Evolutionary conservation across 2,113 vertebrate genomes (phyloP).

Genomic region (Nyctereutes procyonoides): DNA sequence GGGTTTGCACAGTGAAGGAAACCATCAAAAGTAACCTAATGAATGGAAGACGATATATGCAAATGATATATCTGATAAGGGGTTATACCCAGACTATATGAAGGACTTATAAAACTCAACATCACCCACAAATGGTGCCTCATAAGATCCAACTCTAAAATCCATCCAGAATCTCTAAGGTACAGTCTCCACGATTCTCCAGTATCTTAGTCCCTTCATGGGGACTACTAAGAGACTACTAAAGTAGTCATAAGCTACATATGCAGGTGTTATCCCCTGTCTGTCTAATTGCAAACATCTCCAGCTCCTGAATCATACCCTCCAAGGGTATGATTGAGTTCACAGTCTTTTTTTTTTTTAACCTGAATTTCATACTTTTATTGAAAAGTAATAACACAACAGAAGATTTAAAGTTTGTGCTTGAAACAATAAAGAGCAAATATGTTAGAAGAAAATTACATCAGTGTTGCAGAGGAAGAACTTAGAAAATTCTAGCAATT

Average conservation of each 20-base stretch:
- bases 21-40: neutral
- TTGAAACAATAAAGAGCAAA: neutral
- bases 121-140: neutral
- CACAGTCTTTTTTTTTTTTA: neutral
- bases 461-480: neutral
- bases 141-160: neutral
- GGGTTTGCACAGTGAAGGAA: neutral
- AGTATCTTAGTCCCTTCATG: neutral
- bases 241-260: neutral
- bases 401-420: neutral
- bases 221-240: neutral
- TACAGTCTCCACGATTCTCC: neutral
- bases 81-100: neutral
- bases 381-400: neutral
- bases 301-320: neutral
- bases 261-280: neutral
- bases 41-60: neutral
- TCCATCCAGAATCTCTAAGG: neutral
- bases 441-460: neutral
- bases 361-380: neutral
- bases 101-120: neutral
- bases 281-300: neutral
- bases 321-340: neutral
- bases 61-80: neutral
- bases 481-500: neutral